phyloP scores from a whole-genome alignment of 2,797 vertebrate genomes.

The Hapalemur alaotrensis region DNA sequence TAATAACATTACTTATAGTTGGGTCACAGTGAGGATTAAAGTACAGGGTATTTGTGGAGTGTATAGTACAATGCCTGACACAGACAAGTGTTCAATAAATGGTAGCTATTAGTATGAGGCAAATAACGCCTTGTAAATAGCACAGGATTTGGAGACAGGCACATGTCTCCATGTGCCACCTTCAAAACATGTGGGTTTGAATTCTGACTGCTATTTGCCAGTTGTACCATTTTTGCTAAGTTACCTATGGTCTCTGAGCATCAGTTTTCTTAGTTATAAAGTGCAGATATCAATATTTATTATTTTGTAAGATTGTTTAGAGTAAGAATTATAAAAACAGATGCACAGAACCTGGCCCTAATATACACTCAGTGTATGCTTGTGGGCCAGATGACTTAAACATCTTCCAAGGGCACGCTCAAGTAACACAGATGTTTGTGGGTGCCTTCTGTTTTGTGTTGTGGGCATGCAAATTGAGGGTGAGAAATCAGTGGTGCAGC shows the following conservation, averaged over 20 bases:
- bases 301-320: background rate
- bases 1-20: background rate
- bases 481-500: background rate
- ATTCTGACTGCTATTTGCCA: background rate
- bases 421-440: background rate
- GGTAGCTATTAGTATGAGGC: background rate
- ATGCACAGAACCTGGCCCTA: background rate
- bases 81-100: background rate
- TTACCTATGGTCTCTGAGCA: background rate
- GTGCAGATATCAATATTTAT: background rate
- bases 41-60: background rate
- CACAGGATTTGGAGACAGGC: background rate
- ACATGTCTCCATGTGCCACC: no score
- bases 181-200: background rate
- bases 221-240: background rate
- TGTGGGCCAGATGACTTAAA: background rate
- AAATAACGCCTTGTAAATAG: background rate
- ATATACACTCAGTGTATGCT: background rate
- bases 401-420: background rate
- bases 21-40: background rate
- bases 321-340: background rate
- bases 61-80: background rate
- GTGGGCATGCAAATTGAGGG: background rate
- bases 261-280: background rate
- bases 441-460: background rate